Evolutionary conservation across 2,113 vertebrate genomes (phyloP), one percentile per base, ranked within the genome.

Genomic region (Glaucidium brasilianum): DNA sequence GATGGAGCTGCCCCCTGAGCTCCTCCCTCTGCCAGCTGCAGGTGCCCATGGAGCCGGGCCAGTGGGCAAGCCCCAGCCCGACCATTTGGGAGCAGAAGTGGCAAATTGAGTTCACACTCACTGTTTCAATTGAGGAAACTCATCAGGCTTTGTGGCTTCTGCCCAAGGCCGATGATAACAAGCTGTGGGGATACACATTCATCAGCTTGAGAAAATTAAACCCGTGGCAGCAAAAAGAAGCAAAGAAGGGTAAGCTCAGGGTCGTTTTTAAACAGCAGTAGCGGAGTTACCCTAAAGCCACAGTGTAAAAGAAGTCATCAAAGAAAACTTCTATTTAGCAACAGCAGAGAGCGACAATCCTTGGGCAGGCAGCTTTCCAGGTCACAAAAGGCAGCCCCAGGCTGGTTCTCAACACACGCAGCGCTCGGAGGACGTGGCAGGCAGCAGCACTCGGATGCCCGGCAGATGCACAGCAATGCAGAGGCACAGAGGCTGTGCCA

Each of bases 401-500:
- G 8, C 19, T 22, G 12, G 30, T 10, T 34, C 35, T n/a, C 13
- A 34, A 49, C 49, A 25, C 26, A 12, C 3, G 2, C 39, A 19
- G 76, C 2, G 0, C 50, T 47, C 22, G 34, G 3, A 21, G 13
- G 69, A 23, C 41, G 2, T 6, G 5, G 66, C 59, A 49, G 52
- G 78, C 63, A 50, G 77, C 63, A 58, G 77, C 90, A 30, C 56
- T 8, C 58, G 45, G 58, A 39, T 39, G 39, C 39, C 39, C 10
- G 1, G 45, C 1, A 0, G 67, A 21, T 6, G 35, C 1, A 6
- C 41, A 15, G 78, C 20, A 4, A 4, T 16, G 81, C 59, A 34
- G 49, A 17, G 34, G 34, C 69, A 50, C 8, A 0, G 11, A 26
- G 34, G 13, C 45, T 3, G 1, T 15, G 80, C 11, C 5, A 43